phyloP scores from a whole-genome alignment of 92 coral and sea anemone species.

The Porites evermanni region DNA sequence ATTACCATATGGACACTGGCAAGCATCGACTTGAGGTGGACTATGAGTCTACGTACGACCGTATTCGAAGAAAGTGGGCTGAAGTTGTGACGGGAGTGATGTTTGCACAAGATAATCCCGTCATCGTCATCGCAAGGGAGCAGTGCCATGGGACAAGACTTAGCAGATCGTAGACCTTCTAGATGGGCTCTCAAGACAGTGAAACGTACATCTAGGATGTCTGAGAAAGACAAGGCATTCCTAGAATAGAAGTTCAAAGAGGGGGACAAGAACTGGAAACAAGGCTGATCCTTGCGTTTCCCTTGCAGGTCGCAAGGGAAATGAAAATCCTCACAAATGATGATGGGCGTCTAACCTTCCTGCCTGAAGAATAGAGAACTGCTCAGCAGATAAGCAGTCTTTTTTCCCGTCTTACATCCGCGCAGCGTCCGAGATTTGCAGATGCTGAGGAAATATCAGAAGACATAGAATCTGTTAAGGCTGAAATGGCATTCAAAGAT shows the following conservation, averaged over 20 bases:
- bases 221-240: constrained; percentile 43
- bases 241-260: not conserved
- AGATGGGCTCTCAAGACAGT: constrained; percentile 47
- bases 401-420: constrained; percentile 35
- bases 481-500: constrained; percentile 13
- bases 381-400: constrained; percentile 49
- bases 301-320: constrained; percentile 2
- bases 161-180: not conserved
- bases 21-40: not conserved
- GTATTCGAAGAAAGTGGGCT: constrained; percentile 42
- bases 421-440: constrained; percentile 31
- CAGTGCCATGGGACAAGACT: too few species aligned
- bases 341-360: constrained; percentile 8
- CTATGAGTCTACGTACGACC: constrained; percentile 23
- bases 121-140: too few species aligned
- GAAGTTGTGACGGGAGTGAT: constrained; percentile 30
- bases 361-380: constrained; percentile 30
- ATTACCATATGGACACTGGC: not conserved
- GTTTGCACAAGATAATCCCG: too few species aligned
- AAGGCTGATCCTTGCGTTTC: constrained; percentile 21
- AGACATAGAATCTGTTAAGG: constrained; percentile 39
- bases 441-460: constrained; percentile 41
- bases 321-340: constrained; percentile 29
- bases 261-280: constrained; percentile 20
- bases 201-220: constrained; percentile 22